These are phyloP conservation scores for Schizaphis graminum DNA, from an alignment of 2,888 invertebrate species.

Conservation along the genomic window DNA sequence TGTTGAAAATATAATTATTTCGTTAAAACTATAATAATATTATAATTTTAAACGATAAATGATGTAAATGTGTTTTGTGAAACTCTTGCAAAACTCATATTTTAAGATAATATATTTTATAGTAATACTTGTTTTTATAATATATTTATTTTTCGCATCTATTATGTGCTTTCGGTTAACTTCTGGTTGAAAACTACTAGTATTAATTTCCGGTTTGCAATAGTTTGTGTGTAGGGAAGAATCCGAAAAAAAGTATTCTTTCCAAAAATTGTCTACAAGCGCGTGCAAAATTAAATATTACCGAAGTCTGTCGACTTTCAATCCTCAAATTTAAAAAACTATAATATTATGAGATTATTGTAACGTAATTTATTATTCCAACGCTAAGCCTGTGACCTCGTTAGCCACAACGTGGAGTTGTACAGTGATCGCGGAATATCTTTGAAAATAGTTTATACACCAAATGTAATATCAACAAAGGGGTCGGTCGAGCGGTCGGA, in stretches of 20 bases:
- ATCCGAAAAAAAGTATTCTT: not conserved
- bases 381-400: not conserved
- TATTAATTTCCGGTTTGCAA: not conserved
- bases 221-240: not conserved
- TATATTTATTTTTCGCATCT: not conserved
- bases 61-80: not conserved
- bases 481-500: not conserved
- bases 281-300: not conserved
- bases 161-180: not conserved
- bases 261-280: not conserved
- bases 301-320: not conserved
- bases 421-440: not conserved
- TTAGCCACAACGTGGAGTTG: not conserved
- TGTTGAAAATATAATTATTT: conserved; percentile 18
- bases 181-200: not conserved
- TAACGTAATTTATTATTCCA: not conserved
- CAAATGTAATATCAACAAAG: not conserved
- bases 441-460: too few relatives aligned
- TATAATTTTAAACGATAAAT: not conserved
- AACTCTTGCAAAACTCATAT: not conserved
- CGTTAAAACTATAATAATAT: not conserved
- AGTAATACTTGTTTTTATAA: not conserved
- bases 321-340: not conserved
- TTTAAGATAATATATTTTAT: not conserved
- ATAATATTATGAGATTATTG: not conserved